Conservation (phyloP, 2,113 vertebrate species). For the Urocynchramus pylzowi region DNA sequence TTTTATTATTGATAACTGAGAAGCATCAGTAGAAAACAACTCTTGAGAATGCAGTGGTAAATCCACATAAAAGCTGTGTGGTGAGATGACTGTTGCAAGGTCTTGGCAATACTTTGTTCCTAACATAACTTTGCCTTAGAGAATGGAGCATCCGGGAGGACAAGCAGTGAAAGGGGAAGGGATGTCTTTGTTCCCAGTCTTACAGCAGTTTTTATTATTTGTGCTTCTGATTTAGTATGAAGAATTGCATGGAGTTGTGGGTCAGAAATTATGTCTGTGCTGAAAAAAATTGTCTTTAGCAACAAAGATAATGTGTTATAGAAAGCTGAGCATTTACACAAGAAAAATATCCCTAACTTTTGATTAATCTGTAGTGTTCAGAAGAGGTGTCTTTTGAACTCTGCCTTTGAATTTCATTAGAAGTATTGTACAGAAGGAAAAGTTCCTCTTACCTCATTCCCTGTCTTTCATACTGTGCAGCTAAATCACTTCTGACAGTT, state of each 20-base stretch:
- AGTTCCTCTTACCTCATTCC: not conserved
- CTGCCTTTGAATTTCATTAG: not conserved
- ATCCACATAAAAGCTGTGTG: not conserved
- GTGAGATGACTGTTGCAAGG: not conserved
- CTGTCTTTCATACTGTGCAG: not conserved
- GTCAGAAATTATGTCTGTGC: not conserved
- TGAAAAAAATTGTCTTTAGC: not conserved
- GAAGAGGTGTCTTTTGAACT: not conserved
- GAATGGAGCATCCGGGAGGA: not conserved
- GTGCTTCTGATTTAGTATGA: not conserved
- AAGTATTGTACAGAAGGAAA: not conserved
- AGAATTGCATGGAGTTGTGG: not conserved
- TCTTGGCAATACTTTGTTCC: not conserved
- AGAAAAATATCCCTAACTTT: not conserved
- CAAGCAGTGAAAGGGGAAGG: not conserved
- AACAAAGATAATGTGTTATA: not conserved
- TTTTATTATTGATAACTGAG: not conserved
- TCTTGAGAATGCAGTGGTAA: not conserved
- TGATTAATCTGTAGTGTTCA: not conserved
- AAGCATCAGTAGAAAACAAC: not conserved
- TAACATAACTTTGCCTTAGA: not conserved
- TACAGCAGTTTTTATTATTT: not conserved
- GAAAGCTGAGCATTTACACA: not conserved
- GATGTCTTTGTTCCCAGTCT: not conserved
- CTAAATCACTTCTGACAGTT: not conserved